Percentiles rank a stretch among this genome's conserved stretches.
Evolutionary conservation across 2,113 vertebrate species (phyloP).

Genomic region (Chloropsis hardwickii): DNA sequence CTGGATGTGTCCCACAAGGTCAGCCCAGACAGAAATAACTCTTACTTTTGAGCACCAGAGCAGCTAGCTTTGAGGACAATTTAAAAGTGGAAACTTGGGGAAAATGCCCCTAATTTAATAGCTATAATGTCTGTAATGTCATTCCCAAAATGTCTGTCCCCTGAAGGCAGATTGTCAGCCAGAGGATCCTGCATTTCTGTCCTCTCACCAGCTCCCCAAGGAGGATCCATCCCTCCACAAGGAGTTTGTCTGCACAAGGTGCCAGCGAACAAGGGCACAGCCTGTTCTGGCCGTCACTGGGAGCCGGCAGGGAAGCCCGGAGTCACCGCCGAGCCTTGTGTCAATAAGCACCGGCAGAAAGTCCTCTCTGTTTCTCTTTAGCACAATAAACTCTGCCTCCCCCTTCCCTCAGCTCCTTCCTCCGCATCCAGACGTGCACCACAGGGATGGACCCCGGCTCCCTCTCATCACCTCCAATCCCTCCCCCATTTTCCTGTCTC

Average conservation of each 20-base stretch:
- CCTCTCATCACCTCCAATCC: not conserved
- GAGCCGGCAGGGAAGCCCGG: not conserved
- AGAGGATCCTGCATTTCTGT: not conserved
- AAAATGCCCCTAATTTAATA: not conserved
- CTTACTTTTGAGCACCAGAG: not conserved
- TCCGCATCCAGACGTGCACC: not conserved
- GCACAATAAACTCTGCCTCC: constrained; percentile 56
- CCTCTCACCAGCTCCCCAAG: not conserved
- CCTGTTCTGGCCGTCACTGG: constrained; percentile 1
- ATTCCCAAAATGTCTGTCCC: not conserved
- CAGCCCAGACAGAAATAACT: not conserved
- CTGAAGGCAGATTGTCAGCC: not conserved
- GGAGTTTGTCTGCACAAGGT: not conserved
- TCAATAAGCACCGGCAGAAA: constrained; percentile 60
- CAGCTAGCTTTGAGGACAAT: not conserved
- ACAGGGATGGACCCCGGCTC: constrained; percentile 22
- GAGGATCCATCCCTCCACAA: not conserved
- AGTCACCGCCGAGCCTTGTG: constrained; percentile 39
- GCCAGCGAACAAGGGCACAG: not conserved
- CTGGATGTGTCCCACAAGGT: not conserved
- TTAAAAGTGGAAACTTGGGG: not conserved
- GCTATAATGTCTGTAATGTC: not conserved
- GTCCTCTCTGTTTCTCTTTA: constrained; percentile 50
- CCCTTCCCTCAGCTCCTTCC: constrained; percentile 27
- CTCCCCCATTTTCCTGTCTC: constrained; percentile 32